Percentiles rank a stretch among this genome's conserved stretches.
These are phyloP conservation scores for Amblyornis subalaris DNA, from an alignment of 2,113 vertebrate species.

Conservation along the genomic window DNA sequence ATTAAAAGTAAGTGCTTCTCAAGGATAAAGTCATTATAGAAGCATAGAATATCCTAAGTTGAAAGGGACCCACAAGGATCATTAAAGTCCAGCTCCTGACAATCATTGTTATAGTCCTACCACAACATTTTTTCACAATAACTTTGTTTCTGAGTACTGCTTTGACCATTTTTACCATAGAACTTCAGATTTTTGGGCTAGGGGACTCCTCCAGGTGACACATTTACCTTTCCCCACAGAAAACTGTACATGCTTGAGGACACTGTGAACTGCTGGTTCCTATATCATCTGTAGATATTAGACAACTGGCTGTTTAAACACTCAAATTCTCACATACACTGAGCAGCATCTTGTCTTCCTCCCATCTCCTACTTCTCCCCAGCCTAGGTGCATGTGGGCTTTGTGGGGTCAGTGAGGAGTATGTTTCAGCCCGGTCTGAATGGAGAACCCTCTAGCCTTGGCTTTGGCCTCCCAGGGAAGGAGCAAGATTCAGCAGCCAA, in stretches of 20 bases:
- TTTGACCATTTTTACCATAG: neutral
- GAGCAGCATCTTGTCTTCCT: neutral
- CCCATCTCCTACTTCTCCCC: neutral
- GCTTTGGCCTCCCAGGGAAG: neutral
- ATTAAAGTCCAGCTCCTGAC: neutral
- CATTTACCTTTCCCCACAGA: neutral
- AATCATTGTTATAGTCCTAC: neutral
- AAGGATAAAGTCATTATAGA: neutral
- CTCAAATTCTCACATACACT: accelerated
- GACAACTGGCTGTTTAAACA: neutral
- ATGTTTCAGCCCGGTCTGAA: neutral
- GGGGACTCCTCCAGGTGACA: neutral
- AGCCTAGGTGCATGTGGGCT: neutral
- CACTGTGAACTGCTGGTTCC: neutral
- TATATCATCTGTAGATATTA: too few species aligned
- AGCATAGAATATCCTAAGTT: neutral
- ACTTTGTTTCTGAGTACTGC: neutral
- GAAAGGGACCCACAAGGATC: neutral
- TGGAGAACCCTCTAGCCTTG: neutral
- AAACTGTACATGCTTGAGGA: neutral
- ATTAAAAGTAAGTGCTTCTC: neutral
- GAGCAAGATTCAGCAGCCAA: too few species aligned
- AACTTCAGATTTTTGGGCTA: neutral
- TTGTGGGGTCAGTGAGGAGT: accelerated
- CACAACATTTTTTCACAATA: neutral